Percentiles rank a stretch among this genome's conserved stretches.
phyloP scores from a whole-genome alignment of 2,113 vertebrate species.

The Nymphicus hollandicus region DNA sequence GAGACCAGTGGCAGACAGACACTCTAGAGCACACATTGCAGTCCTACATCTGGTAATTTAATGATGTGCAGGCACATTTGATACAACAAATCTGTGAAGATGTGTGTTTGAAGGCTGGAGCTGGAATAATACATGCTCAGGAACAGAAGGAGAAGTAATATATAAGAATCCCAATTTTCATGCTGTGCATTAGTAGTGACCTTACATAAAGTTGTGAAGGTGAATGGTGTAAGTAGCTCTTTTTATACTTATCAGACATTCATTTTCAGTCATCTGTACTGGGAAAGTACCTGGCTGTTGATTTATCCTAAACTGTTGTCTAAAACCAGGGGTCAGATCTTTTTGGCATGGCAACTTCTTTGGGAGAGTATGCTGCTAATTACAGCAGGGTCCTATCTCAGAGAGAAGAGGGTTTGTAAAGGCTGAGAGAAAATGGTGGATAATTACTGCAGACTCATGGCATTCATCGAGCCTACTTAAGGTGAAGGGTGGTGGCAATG shows the following conservation, averaged over 20 bases:
- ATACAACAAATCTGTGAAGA: not conserved
- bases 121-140: not conserved
- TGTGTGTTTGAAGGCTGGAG: not conserved
- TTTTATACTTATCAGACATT: not conserved
- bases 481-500: not conserved
- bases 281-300: not conserved
- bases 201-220: not conserved
- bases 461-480: not conserved
- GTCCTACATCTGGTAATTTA: not conserved
- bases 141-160: not conserved
- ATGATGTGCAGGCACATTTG: not conserved
- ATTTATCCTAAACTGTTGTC: not conserved
- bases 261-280: not conserved
- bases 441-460: not conserved
- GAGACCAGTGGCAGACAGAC: constrained; percentile 17
- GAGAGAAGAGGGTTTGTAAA: not conserved
- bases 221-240: not conserved
- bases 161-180: not conserved
- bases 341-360: not conserved
- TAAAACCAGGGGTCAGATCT: not conserved
- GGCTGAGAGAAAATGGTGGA: not conserved
- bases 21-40: not conserved
- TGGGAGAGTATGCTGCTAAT: not conserved
- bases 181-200: not conserved
- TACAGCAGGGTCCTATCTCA: not conserved